Percentiles rank a stretch among this genome's conserved stretches.
Conservation (phyloP, 1,140 invertebrate species). For the Sinella curviseta region DNA sequence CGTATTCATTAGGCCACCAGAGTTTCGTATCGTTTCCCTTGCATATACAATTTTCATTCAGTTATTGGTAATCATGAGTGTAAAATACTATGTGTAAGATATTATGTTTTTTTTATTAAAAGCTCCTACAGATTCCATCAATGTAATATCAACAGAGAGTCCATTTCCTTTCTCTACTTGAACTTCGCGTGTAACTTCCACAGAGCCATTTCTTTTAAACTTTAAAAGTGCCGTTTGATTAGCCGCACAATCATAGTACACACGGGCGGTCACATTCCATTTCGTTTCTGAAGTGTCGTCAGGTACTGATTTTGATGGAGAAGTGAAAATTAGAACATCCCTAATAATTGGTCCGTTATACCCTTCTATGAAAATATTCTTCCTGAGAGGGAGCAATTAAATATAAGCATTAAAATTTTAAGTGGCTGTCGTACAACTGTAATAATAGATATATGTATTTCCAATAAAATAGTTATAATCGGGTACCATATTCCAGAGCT, state of each 20-base stretch:
- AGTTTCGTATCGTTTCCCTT: conserved; percentile 55
- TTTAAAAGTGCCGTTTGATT: background rate
- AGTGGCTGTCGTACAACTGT: too few species aligned
- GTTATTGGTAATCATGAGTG: background rate
- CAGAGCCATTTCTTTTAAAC: background rate
- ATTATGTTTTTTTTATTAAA: background rate
- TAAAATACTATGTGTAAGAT: background rate
- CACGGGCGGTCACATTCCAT: conserved; percentile 40
- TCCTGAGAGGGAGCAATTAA: conserved; percentile 58
- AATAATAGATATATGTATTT: too few species aligned
- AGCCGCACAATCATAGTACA: conserved; percentile 37
- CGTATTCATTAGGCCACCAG: conserved; percentile 48
- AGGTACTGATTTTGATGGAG: conserved; percentile 25
- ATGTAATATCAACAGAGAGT: background rate
- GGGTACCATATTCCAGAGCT: conserved; percentile 85
- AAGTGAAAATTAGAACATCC: conserved; percentile 54
- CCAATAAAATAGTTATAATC: background rate
- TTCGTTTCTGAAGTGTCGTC: conserved; percentile 36
- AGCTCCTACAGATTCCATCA: background rate
- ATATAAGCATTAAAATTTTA: too few species aligned
- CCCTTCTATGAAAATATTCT: conserved; percentile 60
- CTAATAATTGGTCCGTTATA: conserved; percentile 57
- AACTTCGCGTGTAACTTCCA: background rate
- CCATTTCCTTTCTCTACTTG: background rate
- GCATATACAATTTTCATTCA: background rate